Base-by-base conservation (phyloP, 2,797 vertebrate species). In the Apogon talboti region DNA sequence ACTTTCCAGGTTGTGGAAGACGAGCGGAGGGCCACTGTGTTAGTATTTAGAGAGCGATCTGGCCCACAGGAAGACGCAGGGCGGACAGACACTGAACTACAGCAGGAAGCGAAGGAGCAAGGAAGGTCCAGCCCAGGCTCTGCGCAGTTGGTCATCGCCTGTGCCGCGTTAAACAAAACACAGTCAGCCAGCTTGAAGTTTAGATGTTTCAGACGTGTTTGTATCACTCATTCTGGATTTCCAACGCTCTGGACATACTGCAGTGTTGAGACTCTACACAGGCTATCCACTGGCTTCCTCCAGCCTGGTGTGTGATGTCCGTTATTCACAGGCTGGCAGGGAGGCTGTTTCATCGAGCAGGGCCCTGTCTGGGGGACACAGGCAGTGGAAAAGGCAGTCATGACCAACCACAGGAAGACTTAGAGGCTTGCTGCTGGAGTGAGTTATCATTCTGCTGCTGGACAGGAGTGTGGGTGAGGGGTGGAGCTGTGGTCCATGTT, bases 261-360 rank as follows among this genome's bases (percentile, higher is more conserved):
- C 49, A 42, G 62, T 50, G 62, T 81, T 60, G 37, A 70, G 73
- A 85, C 53, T 62, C 64, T 40, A 37, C 55, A 40, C 71, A 30
- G 63, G 54, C 72, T 46, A 6, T 50, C 69, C 11, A 62, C 81
- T 55, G 58, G 76, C 66, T 65, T 66, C 64, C 63, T 57, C 50
- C 68, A 50, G 70, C 72, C 69, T 74, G 62, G 71, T 76, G 74
- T 16, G 74, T 16, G 50, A 94, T 94, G 93, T 91, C 91, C 53
- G 85, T 88, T 71, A 88, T 94, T 84, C 90, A 93, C 69, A 91
- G 86, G 76, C 87, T 93, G 78, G 90, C 92, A 70, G 93, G 78
- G 79, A 91, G 88, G 81, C 89, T 94, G 60, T 89, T 94, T 74
- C 91, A 91, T n/a, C 89, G 89, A 44, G 68, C 83, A 0, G 87